Evolutionary conservation across 2,113 vertebrate genomes (phyloP).

Genomic region (Ondatra zibethicus): DNA sequence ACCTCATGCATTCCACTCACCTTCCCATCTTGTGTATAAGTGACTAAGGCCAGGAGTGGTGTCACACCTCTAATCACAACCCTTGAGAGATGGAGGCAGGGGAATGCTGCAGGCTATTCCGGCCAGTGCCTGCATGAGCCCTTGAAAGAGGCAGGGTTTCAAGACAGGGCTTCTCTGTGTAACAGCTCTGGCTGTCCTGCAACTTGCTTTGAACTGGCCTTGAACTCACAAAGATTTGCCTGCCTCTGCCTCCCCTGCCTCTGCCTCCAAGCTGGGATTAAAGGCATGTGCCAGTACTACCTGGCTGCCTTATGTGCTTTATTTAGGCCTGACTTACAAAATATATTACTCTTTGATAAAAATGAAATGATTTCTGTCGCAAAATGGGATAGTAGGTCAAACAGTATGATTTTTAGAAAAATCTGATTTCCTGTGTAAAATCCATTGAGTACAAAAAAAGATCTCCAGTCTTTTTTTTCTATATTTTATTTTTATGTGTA

Average conservation of each 20-base stretch:
- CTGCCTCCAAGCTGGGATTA: too few species aligned
- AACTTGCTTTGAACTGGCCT: too few species aligned
- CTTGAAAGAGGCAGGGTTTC: too few species aligned
- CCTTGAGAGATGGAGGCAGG: not conserved
- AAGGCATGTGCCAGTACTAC: too few species aligned
- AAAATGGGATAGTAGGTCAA: constrained; percentile 1
- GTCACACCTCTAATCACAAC: not conserved
- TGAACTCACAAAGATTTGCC: too few species aligned
- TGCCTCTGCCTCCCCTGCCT: too few species aligned
- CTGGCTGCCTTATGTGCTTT: not conserved
- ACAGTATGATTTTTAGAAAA: constrained; percentile 23
- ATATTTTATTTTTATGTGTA: not conserved
- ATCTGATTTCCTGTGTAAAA: not conserved
- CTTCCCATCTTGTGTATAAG: not conserved
- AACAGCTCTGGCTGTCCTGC: too few species aligned
- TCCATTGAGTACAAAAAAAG: not conserved
- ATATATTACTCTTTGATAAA: constrained; percentile 25
- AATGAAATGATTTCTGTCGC: not conserved
- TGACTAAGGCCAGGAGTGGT: not conserved
- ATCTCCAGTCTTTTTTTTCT: not conserved
- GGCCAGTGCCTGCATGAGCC: too few species aligned
- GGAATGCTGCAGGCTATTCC: too few species aligned
- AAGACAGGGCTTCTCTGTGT: too few species aligned
- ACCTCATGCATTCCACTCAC: not conserved
- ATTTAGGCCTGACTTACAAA: not conserved